These are phyloP conservation scores for Drosophila pallidifrons DNA, from an alignment of 1,140 invertebrate genomes.

Conservation along the genomic window DNA sequence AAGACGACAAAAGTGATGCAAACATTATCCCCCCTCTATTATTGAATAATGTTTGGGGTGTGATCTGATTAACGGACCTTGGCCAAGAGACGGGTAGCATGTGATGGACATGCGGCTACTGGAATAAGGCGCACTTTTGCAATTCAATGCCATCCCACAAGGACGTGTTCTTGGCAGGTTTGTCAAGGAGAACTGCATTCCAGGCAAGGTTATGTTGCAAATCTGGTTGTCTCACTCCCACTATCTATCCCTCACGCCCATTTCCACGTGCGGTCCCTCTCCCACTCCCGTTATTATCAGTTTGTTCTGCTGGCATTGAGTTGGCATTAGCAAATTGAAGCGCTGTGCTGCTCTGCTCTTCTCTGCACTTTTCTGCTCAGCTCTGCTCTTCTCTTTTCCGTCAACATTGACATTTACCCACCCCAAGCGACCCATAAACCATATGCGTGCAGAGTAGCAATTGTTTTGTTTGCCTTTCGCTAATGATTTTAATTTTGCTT, in stretches of 20 bases:
- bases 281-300: too few species aligned
- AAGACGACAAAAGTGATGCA: conserved; percentile 6
- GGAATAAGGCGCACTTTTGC: not conserved
- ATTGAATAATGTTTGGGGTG: conserved; percentile 1
- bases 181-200: not conserved
- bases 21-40: conserved; percentile 15
- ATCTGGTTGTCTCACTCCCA: not conserved
- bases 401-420: conserved; percentile 14
- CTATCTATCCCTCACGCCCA: not conserved
- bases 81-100: not conserved
- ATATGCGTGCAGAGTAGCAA: conserved; percentile 35
- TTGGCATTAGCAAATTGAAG: conserved; percentile 39
- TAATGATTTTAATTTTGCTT: conserved; percentile 25
- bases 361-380: too few species aligned
- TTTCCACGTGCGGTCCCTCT: not conserved
- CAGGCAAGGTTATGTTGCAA: conserved; percentile 27
- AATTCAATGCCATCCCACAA: conserved; percentile 16
- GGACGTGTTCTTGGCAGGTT: conserved; percentile 8
- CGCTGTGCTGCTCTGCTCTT: not conserved
- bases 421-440: not conserved
- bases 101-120: conserved; percentile 10
- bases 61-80: conserved; percentile 20
- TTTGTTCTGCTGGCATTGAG: conserved; percentile 15
- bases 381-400: too few species aligned
- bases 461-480: conserved; percentile 25